These are phyloP conservation scores for Sitobion miscanthi DNA, from an alignment of 1,140 invertebrate species.

Conservation along the genomic window DNA sequence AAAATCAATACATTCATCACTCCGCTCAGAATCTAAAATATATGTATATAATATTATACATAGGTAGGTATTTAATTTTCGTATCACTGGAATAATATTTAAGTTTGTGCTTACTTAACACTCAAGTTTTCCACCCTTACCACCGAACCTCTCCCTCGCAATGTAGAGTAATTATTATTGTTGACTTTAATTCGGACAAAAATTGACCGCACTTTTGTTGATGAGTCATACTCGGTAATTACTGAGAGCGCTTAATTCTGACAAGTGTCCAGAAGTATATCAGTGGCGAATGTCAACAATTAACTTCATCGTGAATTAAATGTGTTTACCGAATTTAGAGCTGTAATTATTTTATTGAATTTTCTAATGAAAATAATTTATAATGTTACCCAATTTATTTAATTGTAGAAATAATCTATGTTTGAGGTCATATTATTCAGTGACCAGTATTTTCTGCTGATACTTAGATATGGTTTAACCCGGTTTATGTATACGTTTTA, in stretches of 20 bases:
- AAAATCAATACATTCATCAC: too few relatives aligned
- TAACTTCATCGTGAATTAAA: not conserved
- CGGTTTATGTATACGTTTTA: not conserved
- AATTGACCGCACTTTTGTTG: not conserved
- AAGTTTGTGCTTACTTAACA: not conserved
- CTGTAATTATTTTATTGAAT: not conserved
- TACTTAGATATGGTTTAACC: not conserved
- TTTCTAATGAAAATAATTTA: not conserved
- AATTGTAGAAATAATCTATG: constrained; percentile 2
- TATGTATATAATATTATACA: too few relatives aligned
- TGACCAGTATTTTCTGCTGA: not conserved
- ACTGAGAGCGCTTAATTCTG: not conserved
- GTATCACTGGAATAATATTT: not conserved
- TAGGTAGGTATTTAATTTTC: too few relatives aligned
- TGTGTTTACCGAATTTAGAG: not conserved
- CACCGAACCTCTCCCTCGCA: not conserved
- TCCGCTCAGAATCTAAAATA: too few relatives aligned
- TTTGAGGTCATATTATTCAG: not conserved
- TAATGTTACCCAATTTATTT: not conserved
- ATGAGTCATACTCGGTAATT: not conserved
- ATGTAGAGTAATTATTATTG: not conserved
- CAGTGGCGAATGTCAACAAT: not conserved
- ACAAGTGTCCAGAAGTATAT: not conserved
- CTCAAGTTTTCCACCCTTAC: not conserved
- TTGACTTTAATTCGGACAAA: not conserved